Evolutionary conservation across 2,888 invertebrate species (phyloP).

Genomic region (Luperina nickerlii): DNA sequence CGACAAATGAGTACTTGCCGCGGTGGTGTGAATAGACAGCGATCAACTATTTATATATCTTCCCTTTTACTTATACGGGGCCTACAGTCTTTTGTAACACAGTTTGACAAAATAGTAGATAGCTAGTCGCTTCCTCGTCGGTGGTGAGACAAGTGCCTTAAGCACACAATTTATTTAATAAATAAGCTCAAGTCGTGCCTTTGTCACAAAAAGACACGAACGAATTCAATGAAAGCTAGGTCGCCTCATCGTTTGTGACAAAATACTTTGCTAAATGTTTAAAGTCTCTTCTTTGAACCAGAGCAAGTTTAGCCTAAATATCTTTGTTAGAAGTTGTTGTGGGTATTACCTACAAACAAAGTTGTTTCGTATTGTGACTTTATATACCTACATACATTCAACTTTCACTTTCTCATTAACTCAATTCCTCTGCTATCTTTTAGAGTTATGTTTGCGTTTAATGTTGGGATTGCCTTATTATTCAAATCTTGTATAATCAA

Average conservation of each 20-base stretch:
- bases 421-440: not conserved
- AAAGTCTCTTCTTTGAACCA: not conserved
- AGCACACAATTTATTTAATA: constrained; percentile 1
- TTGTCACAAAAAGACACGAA: constrained; percentile 5
- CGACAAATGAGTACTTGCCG: not conserved
- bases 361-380: not conserved
- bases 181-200: not conserved
- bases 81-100: not conserved
- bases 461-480: not conserved
- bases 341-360: not conserved
- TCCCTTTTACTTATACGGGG: not conserved
- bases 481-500: not conserved
- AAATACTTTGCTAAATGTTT: constrained; percentile 22
- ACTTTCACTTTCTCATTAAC: not conserved
- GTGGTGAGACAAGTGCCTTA: too few relatives aligned
- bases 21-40: not conserved
- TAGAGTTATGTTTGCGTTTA: not conserved
- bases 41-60: not conserved
- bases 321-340: constrained; percentile 1
- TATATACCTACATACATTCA: constrained; percentile 6
- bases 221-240: constrained; percentile 14
- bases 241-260: not conserved
- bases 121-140: not conserved
- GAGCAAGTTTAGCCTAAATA: not conserved
- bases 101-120: not conserved